Percentiles rank a stretch among this genome's conserved stretches.
phyloP scores from a whole-genome alignment of 2,888 invertebrate species.

The Thelaira solivaga region DNA sequence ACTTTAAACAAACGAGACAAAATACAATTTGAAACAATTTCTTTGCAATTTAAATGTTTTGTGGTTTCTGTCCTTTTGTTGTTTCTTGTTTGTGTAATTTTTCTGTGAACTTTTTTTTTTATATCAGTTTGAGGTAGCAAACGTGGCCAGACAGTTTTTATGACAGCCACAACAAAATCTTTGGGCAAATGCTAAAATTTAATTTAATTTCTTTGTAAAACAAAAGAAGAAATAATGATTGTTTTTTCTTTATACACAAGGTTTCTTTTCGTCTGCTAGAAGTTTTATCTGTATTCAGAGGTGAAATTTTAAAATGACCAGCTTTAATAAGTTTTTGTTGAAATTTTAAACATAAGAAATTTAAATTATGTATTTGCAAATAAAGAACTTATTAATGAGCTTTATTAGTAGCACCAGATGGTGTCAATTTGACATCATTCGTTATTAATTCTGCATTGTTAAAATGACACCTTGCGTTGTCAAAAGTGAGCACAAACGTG shows the following conservation, averaged over 20 bases:
- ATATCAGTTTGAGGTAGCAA: slow-evolving; percentile 32
- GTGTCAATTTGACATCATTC: no score
- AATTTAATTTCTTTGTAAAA: slow-evolving; percentile 73
- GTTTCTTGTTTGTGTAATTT: no score
- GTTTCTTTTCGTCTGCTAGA: not conserved
- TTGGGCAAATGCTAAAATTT: slow-evolving; percentile 73
- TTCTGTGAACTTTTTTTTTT: slow-evolving; percentile 13
- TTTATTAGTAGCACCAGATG: no score
- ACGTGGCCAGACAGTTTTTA: slow-evolving; percentile 76
- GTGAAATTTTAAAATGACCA: not conserved
- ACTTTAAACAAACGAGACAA: slow-evolving; percentile 50
- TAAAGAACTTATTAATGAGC: no score
- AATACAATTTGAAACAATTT: slow-evolving; percentile 59
- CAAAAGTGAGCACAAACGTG: no score
- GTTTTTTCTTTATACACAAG: not conserved
- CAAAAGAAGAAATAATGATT: slow-evolving; percentile 47
- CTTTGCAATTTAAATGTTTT: slow-evolving; percentile 56
- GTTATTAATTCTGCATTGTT: no score
- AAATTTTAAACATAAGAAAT: no score
- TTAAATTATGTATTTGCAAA: no score
- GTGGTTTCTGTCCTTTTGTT: slow-evolving; percentile 49
- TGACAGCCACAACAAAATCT: slow-evolving; percentile 71
- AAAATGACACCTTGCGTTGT: no score
- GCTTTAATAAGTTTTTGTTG: no score
- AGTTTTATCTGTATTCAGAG: not conserved